Percentiles rank a stretch among this genome's conserved stretches.
Evolutionary conservation across 2,888 invertebrate species (phyloP).

Genomic region (Protodeltote pygarga): DNA sequence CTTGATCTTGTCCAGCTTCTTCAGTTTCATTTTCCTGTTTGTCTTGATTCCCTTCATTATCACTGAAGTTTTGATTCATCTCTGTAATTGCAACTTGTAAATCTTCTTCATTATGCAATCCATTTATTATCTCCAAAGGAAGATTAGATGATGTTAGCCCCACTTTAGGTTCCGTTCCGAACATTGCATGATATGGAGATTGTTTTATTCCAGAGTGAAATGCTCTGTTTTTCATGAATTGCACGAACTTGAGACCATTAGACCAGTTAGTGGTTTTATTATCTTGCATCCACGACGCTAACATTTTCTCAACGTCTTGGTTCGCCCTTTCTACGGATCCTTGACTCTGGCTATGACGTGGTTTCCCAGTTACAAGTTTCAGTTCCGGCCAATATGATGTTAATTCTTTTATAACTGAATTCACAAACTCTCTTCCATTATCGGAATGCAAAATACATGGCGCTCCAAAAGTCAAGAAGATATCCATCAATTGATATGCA

Average conservation of each 20-base stretch:
- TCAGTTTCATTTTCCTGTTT: too few relatives aligned
- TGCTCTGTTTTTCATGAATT: slow-evolving; percentile 68
- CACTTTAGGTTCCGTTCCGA: slow-evolving; percentile 33
- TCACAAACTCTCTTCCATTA: slow-evolving; percentile 57
- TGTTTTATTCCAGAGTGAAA: slow-evolving; percentile 59
- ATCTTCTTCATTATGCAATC: too few relatives aligned
- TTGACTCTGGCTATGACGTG: slow-evolving; percentile 56
- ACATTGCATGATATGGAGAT: slow-evolving; percentile 62
- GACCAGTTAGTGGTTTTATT: slow-evolving; percentile 63
- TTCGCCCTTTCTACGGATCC: slow-evolving; percentile 60
- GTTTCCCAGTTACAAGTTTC: slow-evolving; percentile 66
- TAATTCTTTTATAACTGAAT: slow-evolving; percentile 38
- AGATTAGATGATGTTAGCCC: slow-evolving; percentile 4
- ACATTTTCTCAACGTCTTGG: slow-evolving; percentile 63
- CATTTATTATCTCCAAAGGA: too few relatives aligned
- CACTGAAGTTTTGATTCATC: too few relatives aligned
- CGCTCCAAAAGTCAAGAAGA: slow-evolving; percentile 65
- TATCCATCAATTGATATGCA: slow-evolving; percentile 58
- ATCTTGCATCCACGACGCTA: slow-evolving; percentile 60
- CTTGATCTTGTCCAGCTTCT: too few relatives aligned
- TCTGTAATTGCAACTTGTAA: too few relatives aligned
- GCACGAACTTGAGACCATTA: slow-evolving; percentile 64
- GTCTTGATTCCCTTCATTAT: too few relatives aligned
- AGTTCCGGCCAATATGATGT: slow-evolving; percentile 52
- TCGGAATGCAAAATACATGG: slow-evolving; percentile 60